Evolutionary conservation across 2,113 vertebrate genomes (phyloP), one percentile per base, ranked within the genome.

Genomic region (Stercorarius parasiticus): DNA sequence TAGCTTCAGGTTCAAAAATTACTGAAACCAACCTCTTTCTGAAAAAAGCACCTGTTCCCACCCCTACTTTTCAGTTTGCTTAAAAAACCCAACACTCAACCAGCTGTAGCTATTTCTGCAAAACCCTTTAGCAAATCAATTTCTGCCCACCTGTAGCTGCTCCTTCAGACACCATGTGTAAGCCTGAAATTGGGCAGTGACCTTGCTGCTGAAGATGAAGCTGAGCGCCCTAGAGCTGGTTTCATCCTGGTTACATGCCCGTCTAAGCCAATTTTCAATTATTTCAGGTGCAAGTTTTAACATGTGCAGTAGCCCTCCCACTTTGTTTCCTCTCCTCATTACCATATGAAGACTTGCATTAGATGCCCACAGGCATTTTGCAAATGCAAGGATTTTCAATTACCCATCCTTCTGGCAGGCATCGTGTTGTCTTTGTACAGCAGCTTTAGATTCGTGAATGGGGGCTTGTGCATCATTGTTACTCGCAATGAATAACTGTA

Each of bases 271-370:
- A 95, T 95, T 95, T 94, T 77, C 92, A 94, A 86, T 96, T 96
- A 97, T 96, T 97, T 97, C 96, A 97, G 96, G 95, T 96, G 96
- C 97, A 97, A 96, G 96, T 97, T 97, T 97, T 95, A 96, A 86
- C 92, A 92, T 21, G 82, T 88, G 91, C 82, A 61, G 66, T 82
- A 94, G 94, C 91, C 93, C 93, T 97, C 91, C 94, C 92, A 95
- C 80, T 93, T 94, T 78, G 95, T 93, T 97, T 96, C 56, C 88
- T 93, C 66, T 94, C 72, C 78, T 96, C 73, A 92, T 97, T 96
- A 97, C 73, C 89, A 96, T 91, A 96, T 76, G 90, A 97, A 92
- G 93, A 92, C 88, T 95, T 89, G 45, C 73, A 85, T 84, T 70
- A 74, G 94, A 85, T 95, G 97, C 87, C 96, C 50, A 62, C 58